phyloP scores from a whole-genome alignment of 2,797 vertebrate genomes.

The Acanthornis magna region DNA sequence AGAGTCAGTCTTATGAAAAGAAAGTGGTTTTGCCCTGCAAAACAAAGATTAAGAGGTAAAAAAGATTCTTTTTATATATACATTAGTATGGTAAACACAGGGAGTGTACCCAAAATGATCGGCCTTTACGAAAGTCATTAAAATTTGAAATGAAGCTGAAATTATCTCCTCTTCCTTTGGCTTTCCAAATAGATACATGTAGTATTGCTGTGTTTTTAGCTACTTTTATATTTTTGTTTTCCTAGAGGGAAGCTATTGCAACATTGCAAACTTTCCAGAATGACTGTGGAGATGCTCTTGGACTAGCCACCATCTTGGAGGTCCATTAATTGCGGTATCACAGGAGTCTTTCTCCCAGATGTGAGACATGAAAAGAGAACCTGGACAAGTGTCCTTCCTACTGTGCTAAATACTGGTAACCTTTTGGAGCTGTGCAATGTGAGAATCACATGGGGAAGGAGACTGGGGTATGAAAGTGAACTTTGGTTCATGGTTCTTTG shows the following conservation, averaged over 20 bases:
- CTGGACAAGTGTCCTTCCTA: not conserved
- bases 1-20: not conserved
- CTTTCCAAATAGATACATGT: not conserved
- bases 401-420: not conserved
- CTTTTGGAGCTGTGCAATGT: not conserved
- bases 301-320: not conserved
- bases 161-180: not conserved
- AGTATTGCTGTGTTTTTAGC: not conserved
- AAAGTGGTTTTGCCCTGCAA: not conserved
- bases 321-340: not conserved
- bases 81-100: not conserved
- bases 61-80: not conserved
- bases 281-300: not conserved
- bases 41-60: not conserved
- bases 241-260: not conserved
- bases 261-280: not conserved
- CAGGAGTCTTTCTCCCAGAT: not conserved
- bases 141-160: not conserved
- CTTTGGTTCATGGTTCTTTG: not conserved
- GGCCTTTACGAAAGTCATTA: not conserved
- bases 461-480: not conserved
- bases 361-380: not conserved
- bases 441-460: not conserved
- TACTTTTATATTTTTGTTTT: not conserved
- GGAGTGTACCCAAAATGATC: not conserved